A percentile compares a stretch with the other conserved stretches of the same genome.
Evolutionary conservation across 2,797 vertebrate genomes (phyloP).

Genomic region (Manis crassicaudata): DNA sequence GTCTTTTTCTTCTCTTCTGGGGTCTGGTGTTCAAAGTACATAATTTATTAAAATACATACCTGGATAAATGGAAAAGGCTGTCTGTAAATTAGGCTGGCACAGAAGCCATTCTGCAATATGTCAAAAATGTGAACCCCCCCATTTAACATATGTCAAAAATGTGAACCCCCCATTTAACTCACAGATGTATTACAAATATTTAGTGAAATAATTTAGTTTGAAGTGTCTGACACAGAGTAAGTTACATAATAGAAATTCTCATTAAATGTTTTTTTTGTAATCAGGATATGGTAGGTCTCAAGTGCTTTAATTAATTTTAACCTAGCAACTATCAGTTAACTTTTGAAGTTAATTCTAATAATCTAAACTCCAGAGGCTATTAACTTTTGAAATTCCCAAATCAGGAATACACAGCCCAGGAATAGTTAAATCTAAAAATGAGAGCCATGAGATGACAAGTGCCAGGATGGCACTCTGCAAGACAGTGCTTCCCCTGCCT

Average conservation of each 20-base stretch:
- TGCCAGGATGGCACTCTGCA: neutral
- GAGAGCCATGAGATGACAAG: neutral
- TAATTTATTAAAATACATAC: neutral
- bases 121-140: neutral
- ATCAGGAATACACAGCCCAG: neutral
- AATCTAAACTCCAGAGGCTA: neutral
- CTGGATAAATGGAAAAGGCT: neutral
- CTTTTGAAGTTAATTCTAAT: conserved; percentile 27
- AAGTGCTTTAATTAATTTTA: conserved; percentile 4
- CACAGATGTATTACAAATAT: neutral
- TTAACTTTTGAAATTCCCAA: neutral
- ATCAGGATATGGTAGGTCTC: neutral
- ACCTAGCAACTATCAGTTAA: neutral
- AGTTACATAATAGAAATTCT: neutral
- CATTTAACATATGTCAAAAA: too few species aligned
- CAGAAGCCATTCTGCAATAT: neutral
- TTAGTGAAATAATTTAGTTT: conserved; percentile 20
- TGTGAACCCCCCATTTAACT: neutral
- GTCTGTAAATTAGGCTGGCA: neutral
- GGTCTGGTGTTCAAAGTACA: neutral
- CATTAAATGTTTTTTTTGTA: neutral
- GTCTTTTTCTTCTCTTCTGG: neutral
- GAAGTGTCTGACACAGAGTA: conserved; percentile 13
- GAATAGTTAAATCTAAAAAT: neutral
- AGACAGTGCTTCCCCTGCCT: neutral